Base-by-base conservation (phyloP, 2,797 vertebrate genomes). In the Oreochromis mossambicus region DNA sequence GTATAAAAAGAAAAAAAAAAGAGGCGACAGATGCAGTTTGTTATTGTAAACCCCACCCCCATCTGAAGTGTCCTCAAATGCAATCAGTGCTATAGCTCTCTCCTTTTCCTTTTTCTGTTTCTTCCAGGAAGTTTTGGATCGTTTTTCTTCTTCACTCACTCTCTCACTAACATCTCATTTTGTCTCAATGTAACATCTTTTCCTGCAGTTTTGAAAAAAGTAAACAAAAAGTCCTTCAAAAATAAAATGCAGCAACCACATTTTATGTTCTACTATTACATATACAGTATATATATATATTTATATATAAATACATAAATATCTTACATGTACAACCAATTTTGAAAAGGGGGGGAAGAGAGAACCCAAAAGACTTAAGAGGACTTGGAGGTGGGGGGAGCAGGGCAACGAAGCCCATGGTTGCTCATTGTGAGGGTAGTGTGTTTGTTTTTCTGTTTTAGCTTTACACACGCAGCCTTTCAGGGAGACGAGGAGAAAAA, bases 251-350 rank as follows among this genome's bases (percentile, higher is more conserved):
- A 96, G 96, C 95, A 95, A 97, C 95, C 96, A 97, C 96, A 96
- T 96, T 96, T 96, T 92, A 96, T 95, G 95, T 97, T 96, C 95
- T 95, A 96, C 96, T 96, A 96, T 97, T 97, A 98, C 97, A 99
- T 99, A 99, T 97, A 97, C 96, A 97, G 96, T 98, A 98, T 99
- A 98, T 98, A 96, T 99, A 98, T 99, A 98, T 98, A 96, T 97
- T 96, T 97, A 97, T 97, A 99, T 97, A 98, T 99, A 99, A 97
- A 98, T 98, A 99, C 98, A 99, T 98, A 99, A 98, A 99, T 99
- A 99, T 97, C 97, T 98, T 99, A 99, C 98, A 99, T 97, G 95
- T 95, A 96, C 95, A 97, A 96, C 95, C 94, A 95, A 97, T 95
- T 96, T 95, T 86, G 96, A 96, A 92, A 94, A 91, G 86, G 94